These are phyloP conservation scores for Daphoenositta chrysoptera DNA, from an alignment of 2,113 vertebrate species.

Conservation along the genomic window DNA sequence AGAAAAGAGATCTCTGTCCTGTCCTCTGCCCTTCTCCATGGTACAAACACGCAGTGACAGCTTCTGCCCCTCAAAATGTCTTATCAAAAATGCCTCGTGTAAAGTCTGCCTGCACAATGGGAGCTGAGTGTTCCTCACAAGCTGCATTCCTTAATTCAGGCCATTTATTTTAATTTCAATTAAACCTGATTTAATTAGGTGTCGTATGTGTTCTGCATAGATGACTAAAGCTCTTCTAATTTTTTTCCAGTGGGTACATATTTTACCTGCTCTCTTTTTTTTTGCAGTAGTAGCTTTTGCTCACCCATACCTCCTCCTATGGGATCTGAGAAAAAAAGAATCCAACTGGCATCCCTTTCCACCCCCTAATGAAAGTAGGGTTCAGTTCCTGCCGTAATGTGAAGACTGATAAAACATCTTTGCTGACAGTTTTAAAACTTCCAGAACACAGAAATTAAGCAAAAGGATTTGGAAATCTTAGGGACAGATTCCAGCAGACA, in stretches of 20 bases:
- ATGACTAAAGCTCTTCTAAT: not conserved
- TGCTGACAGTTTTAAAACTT: not conserved
- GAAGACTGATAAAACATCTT: not conserved
- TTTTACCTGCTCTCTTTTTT: not conserved
- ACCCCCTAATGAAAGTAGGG: not conserved
- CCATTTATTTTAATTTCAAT: conserved; percentile 58
- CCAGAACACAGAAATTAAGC: not conserved
- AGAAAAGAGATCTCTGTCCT: not conserved
- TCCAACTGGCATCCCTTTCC: not conserved
- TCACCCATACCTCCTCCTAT: not conserved
- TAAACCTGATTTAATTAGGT: conserved; percentile 61
- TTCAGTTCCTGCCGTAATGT: not conserved
- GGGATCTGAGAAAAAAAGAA: not conserved
- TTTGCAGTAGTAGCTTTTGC: not conserved
- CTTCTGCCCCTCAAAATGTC: not conserved
- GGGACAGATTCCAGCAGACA: not conserved
- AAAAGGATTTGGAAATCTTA: not conserved
- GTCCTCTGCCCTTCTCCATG: rapidly evolving
- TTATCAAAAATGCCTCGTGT: not conserved
- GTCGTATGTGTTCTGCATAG: conserved; percentile 28
- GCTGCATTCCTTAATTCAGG: conserved; percentile 18
- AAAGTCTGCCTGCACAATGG: not conserved
- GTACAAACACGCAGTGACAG: not conserved
- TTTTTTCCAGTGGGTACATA: not conserved
- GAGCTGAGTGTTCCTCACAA: conserved; percentile 14